Conservation (phyloP, 2,888 invertebrate genomes). For the Notodromas monacha region DNA sequence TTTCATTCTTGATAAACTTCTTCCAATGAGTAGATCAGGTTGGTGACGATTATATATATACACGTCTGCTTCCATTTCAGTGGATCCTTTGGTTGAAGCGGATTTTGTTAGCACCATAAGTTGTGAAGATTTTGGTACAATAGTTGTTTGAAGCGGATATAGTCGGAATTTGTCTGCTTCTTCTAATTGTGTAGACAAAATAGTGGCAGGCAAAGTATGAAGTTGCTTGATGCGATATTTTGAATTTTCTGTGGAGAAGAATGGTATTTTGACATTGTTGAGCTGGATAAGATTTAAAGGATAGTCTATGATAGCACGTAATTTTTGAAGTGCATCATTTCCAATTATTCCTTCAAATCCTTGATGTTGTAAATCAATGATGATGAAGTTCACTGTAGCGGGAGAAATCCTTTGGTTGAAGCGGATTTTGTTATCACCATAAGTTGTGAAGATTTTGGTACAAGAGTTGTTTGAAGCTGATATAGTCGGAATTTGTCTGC, state of each 20-base stretch:
- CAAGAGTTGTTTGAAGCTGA: no score
- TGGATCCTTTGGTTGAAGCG: constrained; percentile 4
- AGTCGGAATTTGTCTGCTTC: constrained; percentile 4
- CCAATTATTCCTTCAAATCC: constrained; percentile 4
- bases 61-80: no score
- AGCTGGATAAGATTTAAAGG: constrained; percentile 4
- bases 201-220: constrained; percentile 4
- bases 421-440: no score
- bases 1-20: no score
- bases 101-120: constrained; percentile 4
- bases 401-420: no score
- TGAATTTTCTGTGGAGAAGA: constrained; percentile 4
- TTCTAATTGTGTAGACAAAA: constrained; percentile 2
- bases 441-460: no score
- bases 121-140: constrained; percentile 4
- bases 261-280: constrained; percentile 4
- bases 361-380: constrained; percentile 4
- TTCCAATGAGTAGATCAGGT: no score
- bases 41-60: no score
- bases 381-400: constrained; percentile 4
- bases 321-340: constrained; percentile 4
- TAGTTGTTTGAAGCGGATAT: constrained; percentile 4
- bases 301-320: constrained; percentile 4
- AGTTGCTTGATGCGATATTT: constrained; percentile 4
- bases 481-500: no score